Evolutionary conservation across 2,888 invertebrate genomes (phyloP).

Genomic region (Lycia hirtaria): DNA sequence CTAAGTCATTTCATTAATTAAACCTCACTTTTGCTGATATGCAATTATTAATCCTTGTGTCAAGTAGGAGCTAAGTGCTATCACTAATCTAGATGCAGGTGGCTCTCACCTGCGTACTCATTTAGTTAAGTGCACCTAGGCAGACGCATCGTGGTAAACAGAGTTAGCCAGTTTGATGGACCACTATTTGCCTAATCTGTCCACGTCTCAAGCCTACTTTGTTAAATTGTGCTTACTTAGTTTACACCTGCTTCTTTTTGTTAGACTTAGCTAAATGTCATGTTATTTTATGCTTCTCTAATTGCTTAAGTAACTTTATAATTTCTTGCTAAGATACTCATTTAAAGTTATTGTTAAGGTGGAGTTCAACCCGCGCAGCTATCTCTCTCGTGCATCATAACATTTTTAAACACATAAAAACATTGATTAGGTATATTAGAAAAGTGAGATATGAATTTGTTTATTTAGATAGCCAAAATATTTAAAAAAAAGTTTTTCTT

Average conservation of each 20-base stretch:
- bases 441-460: no score
- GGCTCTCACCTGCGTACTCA: constrained; percentile 70
- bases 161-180: constrained; percentile 49
- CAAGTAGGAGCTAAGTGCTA: constrained; percentile 71
- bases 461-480: no score
- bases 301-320: neutral
- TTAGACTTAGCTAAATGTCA: constrained; percentile 6
- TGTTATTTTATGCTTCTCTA: constrained; percentile 19
- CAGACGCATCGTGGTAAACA: constrained; percentile 55
- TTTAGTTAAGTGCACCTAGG: constrained; percentile 67
- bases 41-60: constrained; percentile 69
- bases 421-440: no score
- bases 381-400: no score
- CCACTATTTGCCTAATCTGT: constrained; percentile 38
- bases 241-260: constrained; percentile 37
- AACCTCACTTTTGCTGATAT: constrained; percentile 69
- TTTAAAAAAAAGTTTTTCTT: no score
- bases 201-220: constrained; percentile 31
- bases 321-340: neutral
- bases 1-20: constrained; percentile 72
- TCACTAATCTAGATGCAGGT: constrained; percentile 82
- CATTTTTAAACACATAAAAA: no score
- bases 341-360: no score
- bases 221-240: constrained; percentile 34
- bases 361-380: no score